Evolutionary conservation across 2,113 vertebrate genomes (phyloP).

Genomic region (Candoia aspera): DNA sequence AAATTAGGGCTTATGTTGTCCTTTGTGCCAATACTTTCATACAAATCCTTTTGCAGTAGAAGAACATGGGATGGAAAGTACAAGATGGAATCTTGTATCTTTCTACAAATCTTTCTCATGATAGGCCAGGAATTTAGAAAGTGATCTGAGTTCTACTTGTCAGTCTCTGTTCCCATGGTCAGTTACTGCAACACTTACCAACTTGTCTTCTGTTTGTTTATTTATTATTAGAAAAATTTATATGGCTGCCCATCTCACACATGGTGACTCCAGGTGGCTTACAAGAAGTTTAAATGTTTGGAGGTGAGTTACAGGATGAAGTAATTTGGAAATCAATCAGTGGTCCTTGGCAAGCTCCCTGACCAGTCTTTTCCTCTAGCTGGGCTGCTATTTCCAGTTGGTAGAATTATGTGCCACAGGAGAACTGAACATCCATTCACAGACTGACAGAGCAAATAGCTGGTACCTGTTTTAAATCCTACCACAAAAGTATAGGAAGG

Average conservation of each 20-base stretch:
- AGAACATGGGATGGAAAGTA: too few species aligned
- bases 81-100: too few species aligned
- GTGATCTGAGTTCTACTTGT: neutral
- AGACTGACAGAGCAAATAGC: neutral
- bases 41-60: constrained; percentile 16
- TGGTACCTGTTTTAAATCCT: neutral
- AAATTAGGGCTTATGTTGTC: constrained; percentile 34
- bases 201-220: neutral
- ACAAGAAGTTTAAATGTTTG: neutral
- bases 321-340: neutral
- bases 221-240: too few species aligned
- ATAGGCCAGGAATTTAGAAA: constrained; percentile 20
- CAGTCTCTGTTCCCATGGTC: too few species aligned
- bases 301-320: neutral
- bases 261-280: neutral
- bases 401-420: neutral
- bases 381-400: neutral
- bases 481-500: neutral
- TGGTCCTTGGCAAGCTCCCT: neutral
- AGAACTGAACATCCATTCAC: neutral
- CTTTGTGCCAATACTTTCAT: constrained; percentile 3
- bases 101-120: constrained; percentile 8
- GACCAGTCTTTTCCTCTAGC: neutral
- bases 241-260: too few species aligned
- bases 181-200: neutral